phyloP scores from a whole-genome alignment of 2,113 vertebrate genomes.

The Egretta garzetta region DNA sequence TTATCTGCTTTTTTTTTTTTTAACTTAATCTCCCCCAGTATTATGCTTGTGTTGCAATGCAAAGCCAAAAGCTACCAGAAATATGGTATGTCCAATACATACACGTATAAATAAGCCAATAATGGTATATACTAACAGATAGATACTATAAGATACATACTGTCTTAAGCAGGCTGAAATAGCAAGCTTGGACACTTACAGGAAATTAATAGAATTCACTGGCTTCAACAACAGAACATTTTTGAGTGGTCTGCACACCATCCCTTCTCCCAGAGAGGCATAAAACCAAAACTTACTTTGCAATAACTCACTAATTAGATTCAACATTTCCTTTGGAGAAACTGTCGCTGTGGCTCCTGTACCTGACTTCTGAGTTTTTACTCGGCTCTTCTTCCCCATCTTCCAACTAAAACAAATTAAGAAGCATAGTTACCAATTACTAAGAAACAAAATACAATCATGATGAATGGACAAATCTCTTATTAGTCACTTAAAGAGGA shows the following conservation, averaged over 20 bases:
- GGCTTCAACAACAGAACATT: not conserved
- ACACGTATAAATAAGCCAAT: not conserved
- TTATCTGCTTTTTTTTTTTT: not conserved
- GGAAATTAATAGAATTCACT: not conserved
- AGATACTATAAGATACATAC: not conserved
- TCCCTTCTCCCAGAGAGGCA: not conserved
- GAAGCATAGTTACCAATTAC: not conserved
- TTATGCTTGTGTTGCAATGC: not conserved
- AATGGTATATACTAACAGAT: not conserved
- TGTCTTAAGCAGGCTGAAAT: not conserved
- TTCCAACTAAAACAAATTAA: slow-evolving; percentile 71
- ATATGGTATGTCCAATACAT: not conserved
- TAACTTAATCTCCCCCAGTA: not conserved
- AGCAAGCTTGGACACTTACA: not conserved
- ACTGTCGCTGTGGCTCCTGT: slow-evolving; percentile 84
- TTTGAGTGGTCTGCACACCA: not conserved
- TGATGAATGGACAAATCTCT: not conserved
- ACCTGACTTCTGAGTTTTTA: slow-evolving; percentile 96
- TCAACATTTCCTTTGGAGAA: slow-evolving; percentile 95
- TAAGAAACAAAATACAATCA: not conserved
- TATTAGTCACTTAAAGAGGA: not conserved
- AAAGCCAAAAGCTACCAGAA: not conserved
- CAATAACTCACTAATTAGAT: slow-evolving; percentile 89
- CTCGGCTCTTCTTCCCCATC: slow-evolving; percentile 99
- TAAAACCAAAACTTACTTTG: slow-evolving; percentile 84